Conservation (phyloP, 2,797 vertebrate genomes). For the Buphagus erythrorhynchus region DNA sequence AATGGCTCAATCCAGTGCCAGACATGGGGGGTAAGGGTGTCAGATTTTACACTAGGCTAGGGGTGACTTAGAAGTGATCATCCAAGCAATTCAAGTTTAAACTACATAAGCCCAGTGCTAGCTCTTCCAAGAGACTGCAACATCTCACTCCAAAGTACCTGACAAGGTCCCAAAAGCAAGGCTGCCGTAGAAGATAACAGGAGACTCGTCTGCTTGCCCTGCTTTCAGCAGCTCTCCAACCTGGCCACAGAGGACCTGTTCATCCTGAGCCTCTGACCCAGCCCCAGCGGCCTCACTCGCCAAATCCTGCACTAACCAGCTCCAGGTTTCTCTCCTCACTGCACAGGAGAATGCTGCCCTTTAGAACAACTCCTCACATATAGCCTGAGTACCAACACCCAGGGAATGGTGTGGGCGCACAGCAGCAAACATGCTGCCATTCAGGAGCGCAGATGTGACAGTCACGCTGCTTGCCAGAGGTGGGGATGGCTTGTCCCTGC, state of each 20-base stretch:
- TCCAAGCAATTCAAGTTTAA: background rate
- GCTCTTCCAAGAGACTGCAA: background rate
- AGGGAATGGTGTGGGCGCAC: accelerated
- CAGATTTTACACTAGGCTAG: background rate
- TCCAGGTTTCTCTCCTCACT: background rate
- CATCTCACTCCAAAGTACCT: background rate
- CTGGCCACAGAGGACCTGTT: background rate
- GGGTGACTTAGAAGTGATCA: background rate
- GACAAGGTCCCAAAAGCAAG: background rate
- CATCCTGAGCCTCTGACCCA: background rate
- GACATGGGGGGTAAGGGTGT: accelerated
- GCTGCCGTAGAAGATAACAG: background rate
- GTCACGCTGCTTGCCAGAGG: background rate
- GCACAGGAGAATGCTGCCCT: background rate
- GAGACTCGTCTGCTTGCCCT: background rate
- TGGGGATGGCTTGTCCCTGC: background rate
- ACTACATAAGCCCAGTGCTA: background rate
- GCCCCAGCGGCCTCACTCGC: background rate
- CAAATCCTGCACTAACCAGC: background rate
- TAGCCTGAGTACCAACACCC: background rate
- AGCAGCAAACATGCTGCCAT: background rate
- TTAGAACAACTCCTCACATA: background rate
- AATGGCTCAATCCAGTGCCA: background rate
- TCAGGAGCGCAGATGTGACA: background rate
- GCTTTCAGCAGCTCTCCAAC: background rate